phyloP scores from a whole-genome alignment of 2,888 invertebrate species.

The Aphodius granarius region DNA sequence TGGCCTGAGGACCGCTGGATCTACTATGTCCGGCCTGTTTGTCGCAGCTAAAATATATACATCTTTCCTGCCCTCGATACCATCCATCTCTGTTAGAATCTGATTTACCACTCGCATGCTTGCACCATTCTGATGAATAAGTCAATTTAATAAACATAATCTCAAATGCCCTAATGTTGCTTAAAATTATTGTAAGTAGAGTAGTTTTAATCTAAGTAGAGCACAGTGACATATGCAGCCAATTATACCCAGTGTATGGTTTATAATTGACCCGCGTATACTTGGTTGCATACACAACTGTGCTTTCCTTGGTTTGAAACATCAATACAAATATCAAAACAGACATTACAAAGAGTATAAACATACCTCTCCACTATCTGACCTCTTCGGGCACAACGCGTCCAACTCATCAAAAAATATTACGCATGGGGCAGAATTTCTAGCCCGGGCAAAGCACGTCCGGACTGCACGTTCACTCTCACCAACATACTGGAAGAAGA shows the following conservation, averaged over 20 bases:
- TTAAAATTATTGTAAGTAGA: too few relatives aligned
- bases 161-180: neutral
- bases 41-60: conserved; percentile 96
- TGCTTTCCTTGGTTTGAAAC: too few relatives aligned
- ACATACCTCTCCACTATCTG: conserved; percentile 65
- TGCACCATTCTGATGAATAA: conserved; percentile 61
- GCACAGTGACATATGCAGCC: too few relatives aligned
- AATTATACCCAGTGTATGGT: too few relatives aligned
- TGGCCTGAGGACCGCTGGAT: conserved; percentile 87
- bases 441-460: conserved; percentile 92
- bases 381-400: conserved; percentile 88
- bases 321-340: too few relatives aligned
- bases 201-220: too few relatives aligned
- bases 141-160: neutral
- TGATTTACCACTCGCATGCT: conserved; percentile 93
- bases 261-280: too few relatives aligned
- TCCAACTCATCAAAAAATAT: conserved; percentile 99
- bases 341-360: too few relatives aligned
- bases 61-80: conserved; percentile 85
- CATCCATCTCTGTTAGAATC: conserved; percentile 98
- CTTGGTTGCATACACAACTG: too few relatives aligned
- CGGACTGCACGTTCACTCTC: conserved; percentile 97
- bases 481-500: conserved; percentile 81
- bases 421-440: conserved; percentile 95
- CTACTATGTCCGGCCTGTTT: conserved; percentile 95